Base-by-base conservation (phyloP, 2,113 vertebrate species). In the Lonchura striata region DNA sequence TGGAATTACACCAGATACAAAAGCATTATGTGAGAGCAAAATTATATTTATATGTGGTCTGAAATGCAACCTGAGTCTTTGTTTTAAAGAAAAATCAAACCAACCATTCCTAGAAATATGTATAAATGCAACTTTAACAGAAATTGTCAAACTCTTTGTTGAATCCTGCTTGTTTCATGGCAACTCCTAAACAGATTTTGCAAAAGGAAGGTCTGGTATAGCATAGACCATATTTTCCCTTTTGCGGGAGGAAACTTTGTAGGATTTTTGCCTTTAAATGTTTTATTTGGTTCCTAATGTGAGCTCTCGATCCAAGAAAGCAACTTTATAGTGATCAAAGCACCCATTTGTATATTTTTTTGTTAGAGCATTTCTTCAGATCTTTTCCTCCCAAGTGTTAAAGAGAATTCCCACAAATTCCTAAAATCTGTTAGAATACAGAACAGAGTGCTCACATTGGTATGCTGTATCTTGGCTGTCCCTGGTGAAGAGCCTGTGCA, bases 211-310 rank as follows among this genome's bases (percentile, higher is more conserved):
- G 70, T 94, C 87, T 94, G 93, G 76, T 90, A 15, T 57, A 84
- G 64, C 70, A 65, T 3, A 96, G 16, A 70, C 56, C 57, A 18
- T 46, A 91, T 97, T 97, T 96, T 92, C 63, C 47, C 90, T 91
- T 88, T 95, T 53, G 31, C 12, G 1, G 69, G 84, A 94, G 52
- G 49, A 96, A 95, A 87, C 83, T 95, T 90, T 92, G 53, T 70
- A 94, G 74, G 71, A 92, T 86, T 96, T 93, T 80, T 96, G 59
- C 94, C 86, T 97, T 96, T 96, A 97, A 95, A 83, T 96, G 86
- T 93, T 97, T 93, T 94, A 88, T 95, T 93, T 97, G 92, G 88
- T 94, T 61, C 44, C 56, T 86, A 53, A 82, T 86, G 64, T 57
- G 60, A 75, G 39, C 65, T 95, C 46, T 41, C 14, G 42, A 63